phyloP scores from a whole-genome alignment of 1,140 invertebrate species.

The Eumaeus atala region DNA sequence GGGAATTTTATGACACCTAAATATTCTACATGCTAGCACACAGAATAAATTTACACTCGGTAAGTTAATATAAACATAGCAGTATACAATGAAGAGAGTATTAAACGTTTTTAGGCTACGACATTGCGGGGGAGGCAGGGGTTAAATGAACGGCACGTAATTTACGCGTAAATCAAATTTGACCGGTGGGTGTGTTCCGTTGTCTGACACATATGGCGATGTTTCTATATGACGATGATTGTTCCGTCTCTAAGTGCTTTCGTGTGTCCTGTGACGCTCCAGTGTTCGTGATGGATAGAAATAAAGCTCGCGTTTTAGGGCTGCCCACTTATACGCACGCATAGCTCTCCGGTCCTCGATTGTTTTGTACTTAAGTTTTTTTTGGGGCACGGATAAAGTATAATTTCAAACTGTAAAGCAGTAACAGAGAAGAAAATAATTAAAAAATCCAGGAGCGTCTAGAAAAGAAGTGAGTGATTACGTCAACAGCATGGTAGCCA shows the following conservation, averaged over 20 bases:
- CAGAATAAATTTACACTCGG: conserved; percentile 22
- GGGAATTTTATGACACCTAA: conserved; percentile 52
- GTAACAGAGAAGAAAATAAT: too few relatives aligned
- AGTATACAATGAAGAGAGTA: conserved; percentile 15
- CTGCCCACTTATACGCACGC: conserved; percentile 33
- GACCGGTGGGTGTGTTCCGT: conserved; percentile 58
- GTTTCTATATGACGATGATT: conserved; percentile 53
- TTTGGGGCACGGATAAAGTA: too few relatives aligned
- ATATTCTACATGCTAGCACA: conserved; percentile 28
- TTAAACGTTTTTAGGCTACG: conserved; percentile 32
- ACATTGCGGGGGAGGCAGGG: conserved; percentile 25
- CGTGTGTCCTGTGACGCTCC: conserved; percentile 52
- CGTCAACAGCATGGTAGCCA: too few relatives aligned
- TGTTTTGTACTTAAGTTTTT: too few relatives aligned
- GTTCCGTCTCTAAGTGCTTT: conserved; percentile 54
- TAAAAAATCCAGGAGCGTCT: too few relatives aligned
- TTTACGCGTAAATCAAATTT: conserved; percentile 73
- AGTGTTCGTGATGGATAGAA: conserved; percentile 53
- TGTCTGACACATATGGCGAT: conserved; percentile 68
- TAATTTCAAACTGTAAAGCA: too few relatives aligned
- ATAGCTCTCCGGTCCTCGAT: conserved; percentile 10
- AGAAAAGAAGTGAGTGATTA: too few relatives aligned
- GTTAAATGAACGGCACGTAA: conserved; percentile 58
- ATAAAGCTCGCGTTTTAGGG: conserved; percentile 39
- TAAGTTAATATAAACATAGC: neutral